A percentile compares a stretch with the other conserved stretches of the same genome.
These are phyloP conservation scores for Pollachius pollachius DNA, from an alignment of 2,113 vertebrate species.

Conservation along the genomic window DNA sequence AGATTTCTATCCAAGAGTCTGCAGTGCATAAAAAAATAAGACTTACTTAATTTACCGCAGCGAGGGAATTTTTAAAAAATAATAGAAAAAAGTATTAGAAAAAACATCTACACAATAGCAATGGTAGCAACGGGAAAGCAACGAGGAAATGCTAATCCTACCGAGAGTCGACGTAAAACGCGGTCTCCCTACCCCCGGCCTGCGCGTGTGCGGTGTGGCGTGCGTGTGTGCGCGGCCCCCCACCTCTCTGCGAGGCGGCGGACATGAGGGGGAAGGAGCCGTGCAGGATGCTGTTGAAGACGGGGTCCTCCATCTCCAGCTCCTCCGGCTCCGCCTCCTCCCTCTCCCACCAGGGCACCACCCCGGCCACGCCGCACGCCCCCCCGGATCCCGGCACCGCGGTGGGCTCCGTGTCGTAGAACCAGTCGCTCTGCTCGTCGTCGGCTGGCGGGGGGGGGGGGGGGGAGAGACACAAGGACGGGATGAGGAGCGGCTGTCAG, in stretches of 20 bases:
- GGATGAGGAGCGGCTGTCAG: too few relatives aligned
- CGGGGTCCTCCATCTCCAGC: conserved; percentile 85
- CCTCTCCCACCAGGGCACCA: conserved; percentile 95
- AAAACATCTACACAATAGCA: too few relatives aligned
- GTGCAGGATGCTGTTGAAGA: conserved; percentile 92
- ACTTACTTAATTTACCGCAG: too few relatives aligned
- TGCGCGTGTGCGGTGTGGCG: too few relatives aligned
- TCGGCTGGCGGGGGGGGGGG: conserved; percentile 75
- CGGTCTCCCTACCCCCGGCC: too few relatives aligned
- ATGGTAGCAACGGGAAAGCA: too few relatives aligned
- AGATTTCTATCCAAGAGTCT: too few relatives aligned
- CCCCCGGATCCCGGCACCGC: conserved; percentile 75
- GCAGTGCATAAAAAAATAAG: too few relatives aligned
- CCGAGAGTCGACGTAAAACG: too few relatives aligned
- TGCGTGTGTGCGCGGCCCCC: conserved; percentile 16
- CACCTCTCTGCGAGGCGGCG: conserved; percentile 84
- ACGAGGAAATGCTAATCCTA: too few relatives aligned
- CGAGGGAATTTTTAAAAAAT: too few relatives aligned
- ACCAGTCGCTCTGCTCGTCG: conserved; percentile 98
- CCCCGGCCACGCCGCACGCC: conserved; percentile 88
- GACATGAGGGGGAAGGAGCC: conserved; percentile 94
- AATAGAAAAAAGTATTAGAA: too few relatives aligned
- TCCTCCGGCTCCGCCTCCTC: conserved; percentile 83
- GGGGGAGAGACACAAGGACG: conserved; percentile 1
- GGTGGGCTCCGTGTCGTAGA: conserved; percentile 89